phyloP scores from a whole-genome alignment of 2,113 vertebrate genomes.

The Phalacrocorax aristotelis region DNA sequence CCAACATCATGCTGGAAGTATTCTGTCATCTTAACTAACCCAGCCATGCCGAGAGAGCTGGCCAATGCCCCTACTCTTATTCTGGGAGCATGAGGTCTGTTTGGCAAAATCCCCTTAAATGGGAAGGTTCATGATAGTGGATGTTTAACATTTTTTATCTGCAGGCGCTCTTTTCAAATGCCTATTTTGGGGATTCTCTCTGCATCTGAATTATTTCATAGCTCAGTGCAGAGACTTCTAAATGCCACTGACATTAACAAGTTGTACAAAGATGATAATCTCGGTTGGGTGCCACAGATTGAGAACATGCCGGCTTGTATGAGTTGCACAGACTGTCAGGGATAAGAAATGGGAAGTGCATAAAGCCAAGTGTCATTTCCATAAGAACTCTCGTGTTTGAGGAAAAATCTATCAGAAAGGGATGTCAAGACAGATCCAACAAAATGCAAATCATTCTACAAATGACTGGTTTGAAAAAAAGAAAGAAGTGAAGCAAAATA shows the following conservation, averaged over 20 bases:
- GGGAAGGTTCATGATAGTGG: background rate
- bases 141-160: slow-evolving; percentile 3
- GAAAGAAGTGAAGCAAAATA: slow-evolving; percentile 3
- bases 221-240: slow-evolving; percentile 31
- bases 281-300: slow-evolving; percentile 8
- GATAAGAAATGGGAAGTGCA: slow-evolving; percentile 37
- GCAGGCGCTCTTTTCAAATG: background rate
- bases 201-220: slow-evolving; percentile 51
- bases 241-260: slow-evolving; percentile 64
- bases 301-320: background rate
- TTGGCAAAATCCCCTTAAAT: background rate
- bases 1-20: background rate
- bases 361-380: slow-evolving; percentile 56
- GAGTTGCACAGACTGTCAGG: background rate
- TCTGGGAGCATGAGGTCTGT: background rate
- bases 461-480: background rate
- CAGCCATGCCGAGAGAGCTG: background rate
- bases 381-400: slow-evolving; percentile 2
- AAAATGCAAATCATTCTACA: slow-evolving; percentile 40
- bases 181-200: slow-evolving; percentile 12
- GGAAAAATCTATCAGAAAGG: slow-evolving; percentile 41
- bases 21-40: background rate
- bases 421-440: slow-evolving; percentile 18
- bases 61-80: background rate
- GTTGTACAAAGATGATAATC: slow-evolving; percentile 50